Base-by-base conservation (phyloP, 2,888 invertebrate species). In the Eudemis profundana region DNA sequence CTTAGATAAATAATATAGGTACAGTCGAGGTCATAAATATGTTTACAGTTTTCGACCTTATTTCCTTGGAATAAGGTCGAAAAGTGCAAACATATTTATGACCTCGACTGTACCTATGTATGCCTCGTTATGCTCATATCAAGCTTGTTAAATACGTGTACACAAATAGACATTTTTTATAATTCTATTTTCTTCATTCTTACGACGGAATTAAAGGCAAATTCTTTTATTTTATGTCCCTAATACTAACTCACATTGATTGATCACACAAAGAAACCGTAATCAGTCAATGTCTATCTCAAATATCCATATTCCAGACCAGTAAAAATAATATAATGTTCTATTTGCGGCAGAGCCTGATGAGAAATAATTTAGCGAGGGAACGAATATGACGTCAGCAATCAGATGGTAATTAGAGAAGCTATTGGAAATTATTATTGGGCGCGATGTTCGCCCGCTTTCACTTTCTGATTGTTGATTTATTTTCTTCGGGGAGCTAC, bases 321-420 rank as follows among this genome's bases (percentile, higher is more conserved):
- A 50, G 51, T 44, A 19, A 51, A 44, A 53, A 51, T 36, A 61
- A 56, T 56, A 56, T 29, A 44, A 44, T 14, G 17, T 46, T 46
- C 17, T 46, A 21, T 50, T 27, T 38, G 15, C 12, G 27, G 14
- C 4, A 33, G 3, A 7, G n/a, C 1, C 36, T 36, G 27, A 27
- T 36, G 27, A 27, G 33, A 36, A 46, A 61, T 42, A 17, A 61
- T 61, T 46, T 14, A 4, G 36, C 44, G n/a, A 40, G 38, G 14
- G 33, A 36, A 23, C 23, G 12, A 42, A 51, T 61, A 44, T 23
- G 38, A 47, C 53, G 46, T 29, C 29, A 17, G 42, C 38, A 62
- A 62, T 56, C 40, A 54, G 38, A 29, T 29, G 10, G 47, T 56
- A 62, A 54, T 62, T 62, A 62, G 47, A 38, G 27, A 15, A n/a